Evolutionary conservation across 2,113 vertebrate genomes (phyloP), one percentile per base, ranked within the genome.

Genomic region (Semnornis frantzii): DNA sequence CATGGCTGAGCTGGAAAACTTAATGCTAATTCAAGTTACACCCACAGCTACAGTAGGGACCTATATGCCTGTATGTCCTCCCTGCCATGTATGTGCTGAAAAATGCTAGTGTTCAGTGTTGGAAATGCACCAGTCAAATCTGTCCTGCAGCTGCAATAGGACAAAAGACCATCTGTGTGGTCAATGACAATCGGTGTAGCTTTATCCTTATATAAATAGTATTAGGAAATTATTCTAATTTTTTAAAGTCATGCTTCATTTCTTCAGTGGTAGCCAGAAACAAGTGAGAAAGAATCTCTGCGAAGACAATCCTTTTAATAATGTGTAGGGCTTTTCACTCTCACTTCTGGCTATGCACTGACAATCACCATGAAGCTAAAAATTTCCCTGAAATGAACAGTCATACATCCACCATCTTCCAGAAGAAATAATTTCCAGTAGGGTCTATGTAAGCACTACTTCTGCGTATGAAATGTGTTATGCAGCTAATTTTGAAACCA

Each of bases 41-140:
- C 37, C 34, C 8, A 0, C 18, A 78, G 31, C 24, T 86, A 33
- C 28, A 0, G 0, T 52, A 42, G 54, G 73, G 52, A 68, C 8
- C 31, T 21, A 13, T 0, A 1, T 73, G n/a, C 62, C 34, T 59
- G 5, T 0, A 0, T 55, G 92, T 85, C 39, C 12, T 89, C 12
- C 9, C 57, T 2, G 2, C 81, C 33, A 5, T 4, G 1, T 55
- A 16, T 5, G 10, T 0, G 0, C 27, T 59, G 77, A 54, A 50
- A 20, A 81, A 89, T 92, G 57, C 25, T 50, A 80, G 44, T n/a
- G 59, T 11, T 2, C 37, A 13, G 63, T 0, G 4, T 76, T 93
- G 60, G 37, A 93, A 80, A 30, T 42, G 17, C 34, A 10, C 10
- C 34, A 74, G 39, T 21, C 80, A 68, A 71, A 91, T 82, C 62